phyloP scores from a whole-genome alignment of 2,888 invertebrate species.

The Amphipoea oculea region DNA sequence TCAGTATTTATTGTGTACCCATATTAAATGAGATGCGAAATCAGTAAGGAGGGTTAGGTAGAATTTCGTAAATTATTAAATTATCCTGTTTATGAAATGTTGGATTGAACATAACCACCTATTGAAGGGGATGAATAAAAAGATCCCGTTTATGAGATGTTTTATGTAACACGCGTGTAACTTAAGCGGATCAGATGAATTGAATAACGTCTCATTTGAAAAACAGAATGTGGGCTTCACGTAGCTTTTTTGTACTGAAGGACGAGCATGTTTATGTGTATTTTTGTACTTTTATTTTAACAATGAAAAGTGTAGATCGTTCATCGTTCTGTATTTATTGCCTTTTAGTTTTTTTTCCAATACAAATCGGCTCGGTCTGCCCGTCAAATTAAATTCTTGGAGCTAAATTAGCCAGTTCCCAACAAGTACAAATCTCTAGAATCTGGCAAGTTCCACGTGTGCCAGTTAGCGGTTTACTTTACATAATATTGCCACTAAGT shows the following conservation, averaged over 20 bases:
- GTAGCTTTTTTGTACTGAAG: background rate
- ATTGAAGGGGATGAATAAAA: constrained; percentile 25
- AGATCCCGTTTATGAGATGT: constrained; percentile 27
- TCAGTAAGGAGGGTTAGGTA: constrained; percentile 18
- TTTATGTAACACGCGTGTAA: constrained; percentile 36
- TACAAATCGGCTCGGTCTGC: background rate
- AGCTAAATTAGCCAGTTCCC: constrained; percentile 10
- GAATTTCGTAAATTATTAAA: constrained; percentile 33
- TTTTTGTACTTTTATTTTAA: constrained; percentile 20
- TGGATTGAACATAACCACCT: constrained; percentile 4
- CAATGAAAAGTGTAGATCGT: background rate
- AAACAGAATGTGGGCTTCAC: constrained; percentile 25
- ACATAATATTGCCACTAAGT: constrained; percentile 33
- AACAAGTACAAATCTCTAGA: constrained; percentile 15
- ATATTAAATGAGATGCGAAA: constrained; percentile 52
- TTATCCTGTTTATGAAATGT: constrained; percentile 27
- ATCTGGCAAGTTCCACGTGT: constrained; percentile 32
- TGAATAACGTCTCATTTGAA: constrained; percentile 48
- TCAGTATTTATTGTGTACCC: constrained; percentile 57
- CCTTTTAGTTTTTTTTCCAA: background rate
- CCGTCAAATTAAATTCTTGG: constrained; percentile 16
- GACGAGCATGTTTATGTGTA: constrained; percentile 14
- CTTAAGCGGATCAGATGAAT: constrained; percentile 43
- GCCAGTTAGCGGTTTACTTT: constrained; percentile 42
- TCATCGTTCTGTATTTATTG: background rate